Percentiles rank a stretch among this genome's conserved stretches.
Conservation (phyloP, 2,797 vertebrate species). For the Odontamblyopus lacepedii region DNA sequence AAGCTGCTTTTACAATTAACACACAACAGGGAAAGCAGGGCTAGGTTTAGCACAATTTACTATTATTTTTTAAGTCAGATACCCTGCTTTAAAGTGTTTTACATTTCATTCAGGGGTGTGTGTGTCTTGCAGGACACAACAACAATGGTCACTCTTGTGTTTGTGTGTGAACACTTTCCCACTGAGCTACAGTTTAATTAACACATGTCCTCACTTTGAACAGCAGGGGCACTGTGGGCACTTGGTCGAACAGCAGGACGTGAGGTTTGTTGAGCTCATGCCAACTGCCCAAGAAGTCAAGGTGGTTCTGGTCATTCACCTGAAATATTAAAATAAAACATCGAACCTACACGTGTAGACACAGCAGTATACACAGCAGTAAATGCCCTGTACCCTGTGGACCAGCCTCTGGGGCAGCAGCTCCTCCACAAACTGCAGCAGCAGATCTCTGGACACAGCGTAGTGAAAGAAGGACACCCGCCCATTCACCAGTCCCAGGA, state of each 20-base stretch:
- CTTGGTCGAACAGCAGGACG: constrained; percentile 93
- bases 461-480: constrained; percentile 95
- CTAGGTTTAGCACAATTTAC: too few relatives aligned
- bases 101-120: too few relatives aligned
- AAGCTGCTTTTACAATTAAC: too few relatives aligned
- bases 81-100: too few relatives aligned
- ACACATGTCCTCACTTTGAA: constrained; percentile 85
- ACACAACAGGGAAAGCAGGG: too few relatives aligned
- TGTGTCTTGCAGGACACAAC: too few relatives aligned
- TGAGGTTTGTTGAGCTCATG: constrained; percentile 94
- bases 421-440: constrained; percentile 91
- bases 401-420: constrained; percentile 92
- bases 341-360: background rate
- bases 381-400: constrained; percentile 81
- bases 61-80: too few relatives aligned
- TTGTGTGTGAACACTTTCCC: too few relatives aligned
- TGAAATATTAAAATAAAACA: constrained; percentile 51
- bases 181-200: too few relatives aligned
- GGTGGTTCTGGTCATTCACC: constrained; percentile 91
- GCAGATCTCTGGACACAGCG: constrained; percentile 86
- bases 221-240: constrained; percentile 82
- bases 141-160: too few relatives aligned
- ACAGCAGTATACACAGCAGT: too few relatives aligned
- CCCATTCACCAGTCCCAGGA: constrained; percentile 90
- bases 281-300: constrained; percentile 89